Percentiles rank a stretch among this genome's conserved stretches.
Conservation (phyloP, 2,888 invertebrate genomes). For the Nezara viridula region DNA sequence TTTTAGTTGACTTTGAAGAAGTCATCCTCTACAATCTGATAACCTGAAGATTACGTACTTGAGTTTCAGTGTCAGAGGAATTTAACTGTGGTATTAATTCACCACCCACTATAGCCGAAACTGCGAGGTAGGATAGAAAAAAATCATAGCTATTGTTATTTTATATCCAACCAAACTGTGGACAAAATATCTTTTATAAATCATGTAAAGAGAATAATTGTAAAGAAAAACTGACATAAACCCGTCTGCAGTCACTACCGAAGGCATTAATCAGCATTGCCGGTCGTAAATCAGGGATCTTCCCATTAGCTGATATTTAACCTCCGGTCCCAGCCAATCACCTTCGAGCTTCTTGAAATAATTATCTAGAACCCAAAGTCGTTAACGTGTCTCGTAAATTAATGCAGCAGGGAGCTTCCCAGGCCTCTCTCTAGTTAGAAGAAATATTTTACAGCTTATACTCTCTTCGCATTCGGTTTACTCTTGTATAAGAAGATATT, state of each 20-base stretch:
- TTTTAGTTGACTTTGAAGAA: too few species aligned
- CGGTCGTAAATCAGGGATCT: neutral
- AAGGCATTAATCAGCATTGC: neutral
- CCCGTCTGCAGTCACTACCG: neutral
- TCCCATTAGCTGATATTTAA: neutral
- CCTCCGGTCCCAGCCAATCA: neutral
- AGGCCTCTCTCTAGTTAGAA: neutral
- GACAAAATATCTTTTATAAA: neutral
- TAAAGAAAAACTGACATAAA: neutral
- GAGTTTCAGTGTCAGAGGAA: too few species aligned
- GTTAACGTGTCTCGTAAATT: constrained; percentile 2
- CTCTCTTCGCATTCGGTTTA: neutral
- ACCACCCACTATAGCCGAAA: too few species aligned
- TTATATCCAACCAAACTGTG: too few species aligned
- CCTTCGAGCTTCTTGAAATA: neutral
- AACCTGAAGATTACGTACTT: too few species aligned
- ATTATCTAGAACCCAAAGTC: neutral
- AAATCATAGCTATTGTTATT: too few species aligned
- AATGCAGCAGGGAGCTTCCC: neutral
- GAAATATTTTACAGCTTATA: neutral
- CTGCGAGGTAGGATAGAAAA: too few species aligned
- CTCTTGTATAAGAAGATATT: neutral
- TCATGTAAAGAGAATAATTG: neutral
- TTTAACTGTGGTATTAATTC: too few species aligned
- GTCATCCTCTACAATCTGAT: too few species aligned